Evolutionary conservation across 2,888 invertebrate genomes (phyloP).

Genomic region (Tiliacea citrago): DNA sequence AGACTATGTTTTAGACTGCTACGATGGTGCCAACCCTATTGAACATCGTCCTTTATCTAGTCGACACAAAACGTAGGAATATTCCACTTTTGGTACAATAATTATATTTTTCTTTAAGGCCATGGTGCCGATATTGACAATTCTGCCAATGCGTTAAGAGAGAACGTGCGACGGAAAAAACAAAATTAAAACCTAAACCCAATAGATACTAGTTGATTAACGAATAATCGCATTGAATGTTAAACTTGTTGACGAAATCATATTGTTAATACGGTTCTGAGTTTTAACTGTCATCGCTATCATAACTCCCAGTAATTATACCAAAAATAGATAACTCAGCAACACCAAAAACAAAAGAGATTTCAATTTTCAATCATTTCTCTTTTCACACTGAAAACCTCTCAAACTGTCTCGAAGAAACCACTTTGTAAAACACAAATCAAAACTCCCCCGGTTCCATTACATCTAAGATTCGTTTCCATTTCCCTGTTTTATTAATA

Average conservation of each 20-base stretch:
- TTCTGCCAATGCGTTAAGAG: too few relatives aligned
- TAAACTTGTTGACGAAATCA: too few relatives aligned
- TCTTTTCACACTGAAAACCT: slow-evolving; percentile 25
- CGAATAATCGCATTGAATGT: too few relatives aligned
- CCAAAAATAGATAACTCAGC: not conserved
- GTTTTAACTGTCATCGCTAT: too few relatives aligned
- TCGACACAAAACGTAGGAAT: not conserved
- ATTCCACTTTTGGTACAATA: not conserved
- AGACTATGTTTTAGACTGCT: not conserved
- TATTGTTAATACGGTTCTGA: not conserved
- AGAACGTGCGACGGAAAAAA: too few relatives aligned
- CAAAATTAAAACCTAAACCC: too few relatives aligned
- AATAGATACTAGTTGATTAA: too few relatives aligned
- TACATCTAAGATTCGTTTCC: slow-evolving; percentile 46
- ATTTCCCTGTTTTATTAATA: slow-evolving; percentile 59
- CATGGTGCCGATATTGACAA: too few relatives aligned
- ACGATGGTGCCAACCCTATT: not conserved
- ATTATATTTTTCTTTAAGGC: too few relatives aligned
- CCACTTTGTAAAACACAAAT: slow-evolving; percentile 61
- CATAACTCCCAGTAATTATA: not conserved
- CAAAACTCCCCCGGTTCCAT: slow-evolving; percentile 53
- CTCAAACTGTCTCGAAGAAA: slow-evolving; percentile 44
- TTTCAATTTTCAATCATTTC: slow-evolving; percentile 27
- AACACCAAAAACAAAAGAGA: slow-evolving; percentile 9
- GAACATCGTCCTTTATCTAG: too few relatives aligned